Evolutionary conservation across 2,888 invertebrate species (phyloP).

Genomic region (Pediacus dermestoides): DNA sequence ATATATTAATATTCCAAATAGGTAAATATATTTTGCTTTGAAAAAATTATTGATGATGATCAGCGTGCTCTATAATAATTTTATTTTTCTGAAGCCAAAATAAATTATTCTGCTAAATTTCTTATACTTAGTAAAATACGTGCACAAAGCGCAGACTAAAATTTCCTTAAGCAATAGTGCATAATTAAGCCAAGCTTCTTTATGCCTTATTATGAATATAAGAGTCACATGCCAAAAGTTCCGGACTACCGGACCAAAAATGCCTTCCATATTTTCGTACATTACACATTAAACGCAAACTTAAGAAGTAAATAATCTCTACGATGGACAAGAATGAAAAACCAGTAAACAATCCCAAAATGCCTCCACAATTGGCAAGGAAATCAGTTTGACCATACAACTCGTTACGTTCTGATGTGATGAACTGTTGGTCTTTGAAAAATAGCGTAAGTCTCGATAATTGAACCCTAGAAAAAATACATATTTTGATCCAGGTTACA

Average conservation of each 20-base stretch:
- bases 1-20: no score
- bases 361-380: constrained; percentile 57
- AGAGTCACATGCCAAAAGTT: constrained; percentile 35
- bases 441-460: constrained; percentile 64
- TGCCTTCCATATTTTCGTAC: constrained; percentile 48
- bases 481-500: no score
- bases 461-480: constrained; percentile 49
- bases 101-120: no score
- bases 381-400: constrained; percentile 57
- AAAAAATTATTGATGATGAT: no score
- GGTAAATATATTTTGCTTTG: no score
- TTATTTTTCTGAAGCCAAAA: no score
- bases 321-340: constrained; percentile 62
- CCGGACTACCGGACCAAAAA: constrained; percentile 45
- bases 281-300: constrained; percentile 52
- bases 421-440: constrained; percentile 65
- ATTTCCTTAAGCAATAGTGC: no score
- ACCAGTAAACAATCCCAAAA: constrained; percentile 60
- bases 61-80: no score
- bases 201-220: constrained; percentile 36
- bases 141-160: no score
- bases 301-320: constrained; percentile 60
- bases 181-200: no score
- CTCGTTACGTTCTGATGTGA: constrained; percentile 56
- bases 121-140: no score